Evolutionary conservation across 1,140 invertebrate species (phyloP), one percentile per base, ranked within the genome.

Genomic region (Galendromus occidentalis): DNA sequence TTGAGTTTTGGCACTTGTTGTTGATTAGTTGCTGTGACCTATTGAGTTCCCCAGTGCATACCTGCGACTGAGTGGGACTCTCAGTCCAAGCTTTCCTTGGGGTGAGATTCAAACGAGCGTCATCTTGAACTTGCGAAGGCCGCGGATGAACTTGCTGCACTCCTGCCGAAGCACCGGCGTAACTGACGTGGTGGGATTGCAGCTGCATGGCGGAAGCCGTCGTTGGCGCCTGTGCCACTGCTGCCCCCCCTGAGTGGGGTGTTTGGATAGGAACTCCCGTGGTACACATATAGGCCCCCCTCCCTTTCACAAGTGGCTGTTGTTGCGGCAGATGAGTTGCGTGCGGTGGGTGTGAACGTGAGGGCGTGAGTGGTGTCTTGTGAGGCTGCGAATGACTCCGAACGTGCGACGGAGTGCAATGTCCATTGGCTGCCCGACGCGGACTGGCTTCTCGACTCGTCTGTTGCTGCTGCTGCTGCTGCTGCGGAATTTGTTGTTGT

Each of bases 241-340:
- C 45, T 22, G 4, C 45, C 18, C 20, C 51, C 51, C 51, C 51
- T 25, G 25, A 59, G 33, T 25, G 51, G 51, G 51, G 51, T 59
- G 51, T 59, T 59, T 59, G 51, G 51, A 59, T 33, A 59, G 25
- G 51, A 59, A 59, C 51, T 59, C 51, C 51, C 51, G 51, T 59
- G 51, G 51, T 59, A 59, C 51, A 59, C 51, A 59, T 59, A 59
- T 59, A 59, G 51, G 51, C 51, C 51, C 51, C 51, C 33, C 51
- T 59, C 51, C 51, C 51, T 59, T 59, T 59, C 51, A 59, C 51
- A 59, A 33, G 51, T 59, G 51, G 51, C 51, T 59, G 51, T 59
- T 59, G 51, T 59, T n/a, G 51, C 33, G 22, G 51, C 33, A 29
- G 51, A 29, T 59, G 51, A 29, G 51, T 25, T 25, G 51, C 25